These are phyloP conservation scores for Lampropteryx suffumata DNA, from an alignment of 2,888 invertebrate species.

Conservation along the genomic window DNA sequence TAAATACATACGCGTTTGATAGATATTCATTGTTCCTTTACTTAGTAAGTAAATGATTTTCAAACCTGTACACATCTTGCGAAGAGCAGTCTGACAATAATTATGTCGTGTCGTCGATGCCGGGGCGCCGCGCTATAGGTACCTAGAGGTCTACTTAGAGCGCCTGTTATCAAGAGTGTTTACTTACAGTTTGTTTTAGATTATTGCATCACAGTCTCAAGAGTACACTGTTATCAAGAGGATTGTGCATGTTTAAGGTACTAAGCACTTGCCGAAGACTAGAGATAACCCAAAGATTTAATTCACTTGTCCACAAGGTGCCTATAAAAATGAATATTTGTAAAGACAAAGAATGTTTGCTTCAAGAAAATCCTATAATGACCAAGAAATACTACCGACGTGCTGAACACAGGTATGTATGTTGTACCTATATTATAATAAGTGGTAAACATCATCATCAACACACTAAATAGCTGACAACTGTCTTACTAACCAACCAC, in stretches of 20 bases:
- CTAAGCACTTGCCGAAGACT: conserved; percentile 19
- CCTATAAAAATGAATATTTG: conserved; percentile 48
- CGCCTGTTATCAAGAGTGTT: background rate
- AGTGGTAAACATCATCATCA: too few species aligned
- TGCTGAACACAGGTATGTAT: conserved; percentile 66
- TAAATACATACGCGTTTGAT: too few species aligned
- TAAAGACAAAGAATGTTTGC: conserved; percentile 50
- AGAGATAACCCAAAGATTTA: conserved; percentile 35
- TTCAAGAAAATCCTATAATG: conserved; percentile 42
- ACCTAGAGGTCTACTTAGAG: too few species aligned
- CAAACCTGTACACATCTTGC: too few species aligned
- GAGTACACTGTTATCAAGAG: conserved; percentile 16
- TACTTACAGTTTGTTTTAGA: conserved; percentile 26
- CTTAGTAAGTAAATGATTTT: too few species aligned
- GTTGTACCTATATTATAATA: too few species aligned
- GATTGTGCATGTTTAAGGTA: conserved; percentile 31
- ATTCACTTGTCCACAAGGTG: conserved; percentile 27
- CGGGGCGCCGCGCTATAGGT: too few species aligned
- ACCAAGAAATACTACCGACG: conserved; percentile 71
- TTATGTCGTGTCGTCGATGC: too few species aligned
- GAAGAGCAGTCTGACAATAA: too few species aligned
- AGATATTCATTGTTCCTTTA: too few species aligned
- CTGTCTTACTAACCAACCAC: too few species aligned
- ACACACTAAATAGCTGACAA: too few species aligned
- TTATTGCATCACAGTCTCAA: conserved; percentile 9